A percentile compares a stretch with the other conserved stretches of the same genome.
Conservation (phyloP, 2,888 invertebrate species). For the Cephus sareptanus region DNA sequence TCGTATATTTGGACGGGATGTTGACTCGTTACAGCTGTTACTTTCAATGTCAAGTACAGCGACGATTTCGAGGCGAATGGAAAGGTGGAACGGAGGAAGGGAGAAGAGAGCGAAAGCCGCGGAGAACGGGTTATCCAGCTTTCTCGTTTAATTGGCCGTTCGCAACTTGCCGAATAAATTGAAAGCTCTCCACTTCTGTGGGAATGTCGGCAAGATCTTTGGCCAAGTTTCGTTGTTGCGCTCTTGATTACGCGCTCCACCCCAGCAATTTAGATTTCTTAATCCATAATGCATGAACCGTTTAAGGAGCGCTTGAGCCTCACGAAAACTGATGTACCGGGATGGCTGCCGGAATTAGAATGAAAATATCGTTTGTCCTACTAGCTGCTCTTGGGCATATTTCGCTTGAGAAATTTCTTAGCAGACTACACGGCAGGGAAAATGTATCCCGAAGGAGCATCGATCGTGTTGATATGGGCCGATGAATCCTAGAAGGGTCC, state of each 20-base stretch:
- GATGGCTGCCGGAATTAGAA: constrained; percentile 35
- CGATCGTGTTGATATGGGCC: too few species aligned
- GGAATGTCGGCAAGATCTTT: too few species aligned
- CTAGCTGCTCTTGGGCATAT: too few species aligned
- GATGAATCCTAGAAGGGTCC: too few species aligned
- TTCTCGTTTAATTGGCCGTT: too few species aligned
- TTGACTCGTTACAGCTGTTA: constrained; percentile 60
- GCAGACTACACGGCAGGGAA: too few species aligned
- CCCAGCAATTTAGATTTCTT: constrained; percentile 52
- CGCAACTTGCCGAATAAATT: too few species aligned
- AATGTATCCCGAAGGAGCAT: too few species aligned
- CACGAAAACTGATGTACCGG: constrained; percentile 52
- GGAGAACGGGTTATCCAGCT: too few species aligned
- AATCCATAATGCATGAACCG: constrained; percentile 60
- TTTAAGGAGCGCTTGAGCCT: constrained; percentile 52
- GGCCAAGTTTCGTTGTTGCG: too few species aligned
- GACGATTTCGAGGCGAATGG: neutral
- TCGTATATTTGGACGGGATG: constrained; percentile 53
- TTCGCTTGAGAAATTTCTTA: too few species aligned
- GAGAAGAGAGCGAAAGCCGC: neutral
- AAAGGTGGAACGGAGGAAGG: constrained; percentile 1
- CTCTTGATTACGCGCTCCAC: constrained; percentile 1
- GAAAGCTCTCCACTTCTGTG: too few species aligned
- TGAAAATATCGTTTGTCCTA: constrained; percentile 37
- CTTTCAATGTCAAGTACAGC: constrained; percentile 29